Evolutionary conservation across 2,113 vertebrate species (phyloP).

Genomic region (Forbesichthys papilliferus): DNA sequence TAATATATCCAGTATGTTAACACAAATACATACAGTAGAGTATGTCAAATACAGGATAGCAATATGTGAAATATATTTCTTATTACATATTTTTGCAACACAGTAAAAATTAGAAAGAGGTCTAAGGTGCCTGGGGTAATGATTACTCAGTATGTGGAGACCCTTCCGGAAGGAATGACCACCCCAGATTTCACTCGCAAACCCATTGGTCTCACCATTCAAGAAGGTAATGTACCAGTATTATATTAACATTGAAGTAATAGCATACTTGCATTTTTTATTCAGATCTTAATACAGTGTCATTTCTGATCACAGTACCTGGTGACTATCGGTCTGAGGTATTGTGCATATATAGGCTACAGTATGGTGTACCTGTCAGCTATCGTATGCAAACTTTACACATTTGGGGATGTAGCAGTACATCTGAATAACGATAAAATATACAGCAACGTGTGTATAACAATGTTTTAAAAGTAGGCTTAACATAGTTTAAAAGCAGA

Average conservation of each 20-base stretch:
- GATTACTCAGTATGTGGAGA: constrained; percentile 80
- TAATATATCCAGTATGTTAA: too few relatives aligned
- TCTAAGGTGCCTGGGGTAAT: constrained; percentile 79
- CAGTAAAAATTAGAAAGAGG: constrained; percentile 75
- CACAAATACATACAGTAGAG: not conserved
- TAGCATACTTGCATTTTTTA: too few relatives aligned
- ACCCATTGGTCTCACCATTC: constrained; percentile 82
- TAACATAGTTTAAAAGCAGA: too few relatives aligned
- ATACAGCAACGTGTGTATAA: too few relatives aligned
- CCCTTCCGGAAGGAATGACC: constrained; percentile 78
- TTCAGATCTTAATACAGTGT: not conserved
- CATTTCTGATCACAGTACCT: too few relatives aligned
- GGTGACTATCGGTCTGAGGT: too few relatives aligned
- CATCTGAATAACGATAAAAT: too few relatives aligned
- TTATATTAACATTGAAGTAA: not conserved
- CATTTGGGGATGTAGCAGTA: too few relatives aligned
- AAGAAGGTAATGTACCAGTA: constrained; percentile 76
- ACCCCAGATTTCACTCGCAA: constrained; percentile 82
- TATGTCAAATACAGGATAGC: not conserved
- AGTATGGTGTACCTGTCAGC: too few relatives aligned
- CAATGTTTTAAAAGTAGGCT: too few relatives aligned
- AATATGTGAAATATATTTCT: not conserved
- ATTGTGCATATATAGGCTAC: too few relatives aligned
- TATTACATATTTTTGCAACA: not conserved
- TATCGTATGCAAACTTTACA: too few relatives aligned